phyloP scores from a whole-genome alignment of 2,113 vertebrate genomes.

The Progne subis region DNA sequence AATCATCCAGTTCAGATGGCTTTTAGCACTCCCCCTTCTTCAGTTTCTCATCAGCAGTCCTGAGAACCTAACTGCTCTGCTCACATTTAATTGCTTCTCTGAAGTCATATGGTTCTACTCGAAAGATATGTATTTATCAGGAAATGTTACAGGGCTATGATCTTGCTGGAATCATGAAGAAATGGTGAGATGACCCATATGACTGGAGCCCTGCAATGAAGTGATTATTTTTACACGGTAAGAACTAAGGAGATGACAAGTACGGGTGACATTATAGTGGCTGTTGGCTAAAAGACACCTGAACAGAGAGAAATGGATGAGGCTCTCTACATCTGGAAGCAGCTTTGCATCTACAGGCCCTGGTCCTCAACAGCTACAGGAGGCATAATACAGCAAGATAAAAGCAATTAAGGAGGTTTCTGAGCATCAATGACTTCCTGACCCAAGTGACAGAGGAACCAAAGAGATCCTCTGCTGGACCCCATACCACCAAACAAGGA shows the following conservation, averaged over 20 bases:
- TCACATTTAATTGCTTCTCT: neutral
- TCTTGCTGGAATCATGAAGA: neutral
- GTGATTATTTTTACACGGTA: neutral
- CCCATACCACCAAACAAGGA: neutral
- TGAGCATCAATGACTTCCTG: neutral
- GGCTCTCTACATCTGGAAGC: neutral
- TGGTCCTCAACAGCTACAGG: neutral
- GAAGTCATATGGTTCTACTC: neutral
- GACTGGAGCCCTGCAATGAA: neutral
- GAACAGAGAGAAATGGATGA: neutral
- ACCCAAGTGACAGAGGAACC: neutral
- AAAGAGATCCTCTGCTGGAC: neutral
- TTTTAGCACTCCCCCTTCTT: neutral
- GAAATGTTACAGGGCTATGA: neutral
- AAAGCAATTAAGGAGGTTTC: neutral
- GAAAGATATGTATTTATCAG: neutral
- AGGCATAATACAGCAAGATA: neutral
- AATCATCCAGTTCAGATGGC: neutral
- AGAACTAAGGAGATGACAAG: neutral
- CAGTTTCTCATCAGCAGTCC: neutral
- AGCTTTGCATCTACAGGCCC: neutral
- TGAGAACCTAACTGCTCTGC: neutral
- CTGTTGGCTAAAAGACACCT: neutral
- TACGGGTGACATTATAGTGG: neutral
- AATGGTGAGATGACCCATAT: fast-evolving